A percentile compares a stretch with the other conserved stretches of the same genome.
Conservation (phyloP, 2,888 invertebrate species). For the Nemapogon koenigi region DNA sequence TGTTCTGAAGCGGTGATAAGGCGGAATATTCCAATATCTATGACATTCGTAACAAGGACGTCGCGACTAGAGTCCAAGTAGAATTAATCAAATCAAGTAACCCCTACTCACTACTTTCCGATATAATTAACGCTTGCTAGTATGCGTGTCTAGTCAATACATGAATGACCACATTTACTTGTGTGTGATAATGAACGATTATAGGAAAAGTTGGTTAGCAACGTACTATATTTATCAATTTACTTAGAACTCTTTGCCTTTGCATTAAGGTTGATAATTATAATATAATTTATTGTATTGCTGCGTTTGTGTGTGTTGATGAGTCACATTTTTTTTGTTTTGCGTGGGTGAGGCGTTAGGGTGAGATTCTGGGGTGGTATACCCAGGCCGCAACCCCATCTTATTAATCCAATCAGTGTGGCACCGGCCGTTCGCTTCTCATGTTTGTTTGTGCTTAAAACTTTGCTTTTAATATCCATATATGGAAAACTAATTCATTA, state of each 20-base stretch:
- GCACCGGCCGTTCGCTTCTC: constrained; percentile 61
- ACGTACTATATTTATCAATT: constrained; percentile 35
- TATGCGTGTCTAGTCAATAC: constrained; percentile 53
- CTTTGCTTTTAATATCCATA: too few species aligned
- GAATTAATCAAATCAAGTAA: constrained; percentile 65
- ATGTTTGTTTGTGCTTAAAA: constrained; percentile 41
- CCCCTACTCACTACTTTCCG: constrained; percentile 63
- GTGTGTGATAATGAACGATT: constrained; percentile 65
- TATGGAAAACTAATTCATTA: too few species aligned
- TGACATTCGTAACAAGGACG: constrained; percentile 49
- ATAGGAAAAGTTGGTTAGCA: constrained; percentile 50
- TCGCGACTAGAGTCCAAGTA: constrained; percentile 29
- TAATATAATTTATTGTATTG: constrained; percentile 21
- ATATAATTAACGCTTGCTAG: constrained; percentile 61
- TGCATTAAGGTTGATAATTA: constrained; percentile 43
- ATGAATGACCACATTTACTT: constrained; percentile 37
- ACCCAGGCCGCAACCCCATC: constrained; percentile 60
- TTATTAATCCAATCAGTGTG: constrained; percentile 59
- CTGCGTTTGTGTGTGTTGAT: constrained; percentile 57
- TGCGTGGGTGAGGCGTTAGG: constrained; percentile 59
- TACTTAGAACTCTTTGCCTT: constrained; percentile 33
- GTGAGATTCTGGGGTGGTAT: constrained; percentile 54
- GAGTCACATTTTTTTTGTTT: constrained; percentile 68
- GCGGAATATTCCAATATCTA: constrained; percentile 54
- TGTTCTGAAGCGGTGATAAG: too few species aligned